These are phyloP conservation scores for Phataginus tricuspis DNA, from an alignment of 2,797 vertebrate genomes.

Conservation along the genomic window DNA sequence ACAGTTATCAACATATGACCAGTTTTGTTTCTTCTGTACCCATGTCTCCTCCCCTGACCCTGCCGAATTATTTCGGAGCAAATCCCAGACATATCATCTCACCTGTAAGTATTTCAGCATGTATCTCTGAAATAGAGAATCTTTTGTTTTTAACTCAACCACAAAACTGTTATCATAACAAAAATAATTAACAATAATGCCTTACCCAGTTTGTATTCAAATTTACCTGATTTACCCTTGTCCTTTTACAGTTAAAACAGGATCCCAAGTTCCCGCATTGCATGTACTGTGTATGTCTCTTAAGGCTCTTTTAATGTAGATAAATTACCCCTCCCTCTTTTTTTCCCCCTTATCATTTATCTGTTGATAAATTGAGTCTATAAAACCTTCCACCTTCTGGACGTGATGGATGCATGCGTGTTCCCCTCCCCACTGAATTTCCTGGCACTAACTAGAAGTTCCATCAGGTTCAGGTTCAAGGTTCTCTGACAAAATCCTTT, in stretches of 20 bases:
- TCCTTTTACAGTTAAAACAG: background rate
- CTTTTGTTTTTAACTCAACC: background rate
- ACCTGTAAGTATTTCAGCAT: background rate
- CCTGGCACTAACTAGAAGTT: background rate
- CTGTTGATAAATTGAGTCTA: background rate
- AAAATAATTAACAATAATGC: background rate
- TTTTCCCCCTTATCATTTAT: background rate
- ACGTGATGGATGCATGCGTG: background rate
- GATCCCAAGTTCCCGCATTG: background rate
- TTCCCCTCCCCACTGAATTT: background rate
- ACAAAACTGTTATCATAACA: background rate
- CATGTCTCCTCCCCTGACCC: fast-evolving
- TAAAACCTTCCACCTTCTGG: background rate
- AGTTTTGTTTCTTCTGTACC: background rate
- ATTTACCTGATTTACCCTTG: background rate
- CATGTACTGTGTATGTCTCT: background rate
- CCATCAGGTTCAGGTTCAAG: background rate
- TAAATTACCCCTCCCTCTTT: background rate
- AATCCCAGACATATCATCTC: background rate
- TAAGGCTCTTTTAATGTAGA: background rate
- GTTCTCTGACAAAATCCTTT: background rate
- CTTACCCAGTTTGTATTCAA: background rate
- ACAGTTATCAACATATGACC: background rate
- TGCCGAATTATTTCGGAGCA: background rate
- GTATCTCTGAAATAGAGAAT: background rate